Percentiles rank a stretch among this genome's conserved stretches.
Evolutionary conservation across 1,140 invertebrate genomes (phyloP).

Genomic region (Drosophila subobscura): DNA sequence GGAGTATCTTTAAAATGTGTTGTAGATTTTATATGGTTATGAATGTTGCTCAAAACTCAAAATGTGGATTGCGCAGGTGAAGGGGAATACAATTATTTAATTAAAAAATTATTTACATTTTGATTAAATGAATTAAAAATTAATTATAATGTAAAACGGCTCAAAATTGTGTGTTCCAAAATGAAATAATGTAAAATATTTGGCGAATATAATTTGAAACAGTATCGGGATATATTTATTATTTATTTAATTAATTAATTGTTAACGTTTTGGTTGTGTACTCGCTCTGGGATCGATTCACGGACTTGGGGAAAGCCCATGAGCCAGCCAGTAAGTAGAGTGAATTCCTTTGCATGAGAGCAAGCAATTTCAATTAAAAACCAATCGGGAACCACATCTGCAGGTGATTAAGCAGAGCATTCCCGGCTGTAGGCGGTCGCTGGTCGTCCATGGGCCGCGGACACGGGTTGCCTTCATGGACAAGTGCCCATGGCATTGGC

Average conservation of each 20-base stretch:
- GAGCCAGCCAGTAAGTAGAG: no score
- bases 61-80: no score
- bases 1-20: background rate
- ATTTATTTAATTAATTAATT: no score
- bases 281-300: no score
- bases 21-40: background rate
- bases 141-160: no score
- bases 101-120: background rate
- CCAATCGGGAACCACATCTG: slow-evolving; percentile 55
- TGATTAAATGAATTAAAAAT: no score
- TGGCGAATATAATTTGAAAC: background rate
- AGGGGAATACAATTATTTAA: background rate
- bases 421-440: slow-evolving; percentile 8
- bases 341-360: background rate
- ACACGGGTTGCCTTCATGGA: slow-evolving; percentile 42
- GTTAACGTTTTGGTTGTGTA: no score
- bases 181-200: slow-evolving; percentile 3
- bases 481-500: slow-evolving; percentile 57
- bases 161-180: background rate
- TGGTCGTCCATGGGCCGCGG: slow-evolving; percentile 17
- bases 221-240: no score
- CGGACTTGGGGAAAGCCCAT: no score
- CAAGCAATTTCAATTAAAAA: slow-evolving; percentile 52
- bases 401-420: slow-evolving; percentile 56
- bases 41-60: background rate